phyloP scores from a whole-genome alignment of 2,888 invertebrate species.

The Pandemis cinnamomeana region DNA sequence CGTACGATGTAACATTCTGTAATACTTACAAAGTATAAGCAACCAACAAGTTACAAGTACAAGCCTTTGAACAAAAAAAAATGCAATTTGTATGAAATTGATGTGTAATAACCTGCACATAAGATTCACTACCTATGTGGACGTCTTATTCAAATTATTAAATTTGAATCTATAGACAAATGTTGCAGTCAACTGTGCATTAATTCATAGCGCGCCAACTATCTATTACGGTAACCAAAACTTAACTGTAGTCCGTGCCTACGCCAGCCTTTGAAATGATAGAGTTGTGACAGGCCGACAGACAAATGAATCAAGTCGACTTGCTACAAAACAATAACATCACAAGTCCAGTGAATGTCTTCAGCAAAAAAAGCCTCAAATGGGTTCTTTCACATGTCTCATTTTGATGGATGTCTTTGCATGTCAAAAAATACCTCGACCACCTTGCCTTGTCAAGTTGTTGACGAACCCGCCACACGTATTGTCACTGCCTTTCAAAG shows the following conservation, averaged over 20 bases:
- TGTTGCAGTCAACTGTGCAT: slow-evolving; percentile 3
- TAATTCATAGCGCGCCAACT: slow-evolving; percentile 11
- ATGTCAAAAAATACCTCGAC: slow-evolving; percentile 26
- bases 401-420: slow-evolving; percentile 35
- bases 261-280: slow-evolving; percentile 25
- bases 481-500: slow-evolving; percentile 41
- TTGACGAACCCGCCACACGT: slow-evolving; percentile 35
- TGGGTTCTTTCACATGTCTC: slow-evolving; percentile 35
- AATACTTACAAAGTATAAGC: not conserved
- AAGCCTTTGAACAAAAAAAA: not conserved
- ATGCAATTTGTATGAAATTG: not conserved
- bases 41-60: too few species aligned
- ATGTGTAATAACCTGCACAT: not conserved
- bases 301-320: slow-evolving; percentile 31
- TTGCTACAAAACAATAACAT: slow-evolving; percentile 26
- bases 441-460: slow-evolving; percentile 38
- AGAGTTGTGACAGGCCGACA: slow-evolving; percentile 31
- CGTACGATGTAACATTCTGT: not conserved
- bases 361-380: slow-evolving; percentile 31
- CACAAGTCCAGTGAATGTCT: slow-evolving; percentile 28
- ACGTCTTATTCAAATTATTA: not conserved
- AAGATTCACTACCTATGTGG: not conserved
- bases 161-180: not conserved
- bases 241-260: slow-evolving; percentile 32
- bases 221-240: slow-evolving; percentile 31